Percentiles rank a stretch among this genome's conserved stretches.
phyloP scores from a whole-genome alignment of 2,888 invertebrate genomes.

The Xestia xanthographa region DNA sequence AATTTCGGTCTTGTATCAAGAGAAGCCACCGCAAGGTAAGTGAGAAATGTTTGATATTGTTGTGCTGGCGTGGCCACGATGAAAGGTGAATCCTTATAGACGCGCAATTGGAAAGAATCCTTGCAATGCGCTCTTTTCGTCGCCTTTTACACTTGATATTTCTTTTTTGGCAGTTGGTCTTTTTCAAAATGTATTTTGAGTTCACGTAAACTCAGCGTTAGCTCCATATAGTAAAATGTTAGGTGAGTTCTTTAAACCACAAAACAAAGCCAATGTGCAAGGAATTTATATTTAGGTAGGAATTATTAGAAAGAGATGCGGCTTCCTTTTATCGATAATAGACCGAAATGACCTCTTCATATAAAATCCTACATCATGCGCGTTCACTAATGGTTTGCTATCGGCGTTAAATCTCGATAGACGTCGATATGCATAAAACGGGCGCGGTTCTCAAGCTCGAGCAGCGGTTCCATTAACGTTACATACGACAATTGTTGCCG shows the following conservation, averaged over 20 bases:
- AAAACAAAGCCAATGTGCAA: not conserved
- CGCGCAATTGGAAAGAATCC: slow-evolving; percentile 86
- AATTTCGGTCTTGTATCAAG: slow-evolving; percentile 51
- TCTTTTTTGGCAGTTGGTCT: slow-evolving; percentile 33
- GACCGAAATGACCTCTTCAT: slow-evolving; percentile 46
- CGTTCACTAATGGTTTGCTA: slow-evolving; percentile 62
- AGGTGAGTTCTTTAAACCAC: not conserved
- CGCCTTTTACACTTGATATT: slow-evolving; percentile 68
- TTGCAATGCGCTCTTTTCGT: slow-evolving; percentile 74
- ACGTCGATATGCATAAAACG: slow-evolving; percentile 79
- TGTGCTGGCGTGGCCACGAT: slow-evolving; percentile 72
- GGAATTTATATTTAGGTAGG: not conserved
- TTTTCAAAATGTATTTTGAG: slow-evolving; percentile 10
- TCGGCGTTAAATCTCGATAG: slow-evolving; percentile 71
- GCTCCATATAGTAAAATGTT: not conserved
- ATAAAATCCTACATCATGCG: slow-evolving; percentile 50
- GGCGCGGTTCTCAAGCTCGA: slow-evolving; percentile 65
- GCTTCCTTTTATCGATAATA: slow-evolving; percentile 22
- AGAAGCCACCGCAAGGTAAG: slow-evolving; percentile 46
- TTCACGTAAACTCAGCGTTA: not conserved
- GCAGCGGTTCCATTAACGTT: slow-evolving; percentile 83
- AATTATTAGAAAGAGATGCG: slow-evolving; percentile 1
- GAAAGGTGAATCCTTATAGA: slow-evolving; percentile 82
- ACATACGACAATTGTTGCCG: slow-evolving; percentile 87
- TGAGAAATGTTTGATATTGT: slow-evolving; percentile 77